These are phyloP conservation scores for Cryptotermes secundus DNA, from an alignment of 1,140 invertebrate genomes.

Conservation along the genomic window DNA sequence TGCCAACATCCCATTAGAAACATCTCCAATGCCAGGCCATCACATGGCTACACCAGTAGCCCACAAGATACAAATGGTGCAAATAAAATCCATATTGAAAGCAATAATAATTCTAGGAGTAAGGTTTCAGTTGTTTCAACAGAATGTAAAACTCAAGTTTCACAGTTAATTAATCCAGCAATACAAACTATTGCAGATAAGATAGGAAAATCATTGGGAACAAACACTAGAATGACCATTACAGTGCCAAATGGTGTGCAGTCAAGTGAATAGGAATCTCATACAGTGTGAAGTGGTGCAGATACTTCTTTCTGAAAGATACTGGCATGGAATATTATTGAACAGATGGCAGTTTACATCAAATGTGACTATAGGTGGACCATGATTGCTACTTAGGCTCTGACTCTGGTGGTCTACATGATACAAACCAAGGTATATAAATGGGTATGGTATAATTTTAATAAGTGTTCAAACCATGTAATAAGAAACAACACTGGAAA, in stretches of 20 bases:
- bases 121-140: not conserved
- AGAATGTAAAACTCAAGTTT: not conserved
- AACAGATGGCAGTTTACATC: not conserved
- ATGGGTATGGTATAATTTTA: not conserved
- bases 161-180: conserved; percentile 3
- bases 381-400: not conserved
- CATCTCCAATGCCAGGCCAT: not conserved
- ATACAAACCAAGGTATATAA: not conserved
- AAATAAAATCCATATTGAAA: not conserved
- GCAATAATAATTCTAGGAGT: not conserved
- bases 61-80: not conserved
- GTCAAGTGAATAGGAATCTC: not conserved
- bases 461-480: not conserved
- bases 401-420: not conserved
- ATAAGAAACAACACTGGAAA: no score
- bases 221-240: conserved; percentile 12
- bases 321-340: not conserved
- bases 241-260: conserved; percentile 11
- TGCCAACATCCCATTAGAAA: not conserved
- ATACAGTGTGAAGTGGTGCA: not conserved
- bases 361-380: not conserved
- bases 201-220: not conserved
- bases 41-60: not conserved
- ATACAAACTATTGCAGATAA: conserved; percentile 29
- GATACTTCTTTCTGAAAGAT: not conserved